Evolutionary conservation across 2,113 vertebrate genomes (phyloP), one percentile per base, ranked within the genome.

Genomic region (Hypocryptadius cinnamomeus): DNA sequence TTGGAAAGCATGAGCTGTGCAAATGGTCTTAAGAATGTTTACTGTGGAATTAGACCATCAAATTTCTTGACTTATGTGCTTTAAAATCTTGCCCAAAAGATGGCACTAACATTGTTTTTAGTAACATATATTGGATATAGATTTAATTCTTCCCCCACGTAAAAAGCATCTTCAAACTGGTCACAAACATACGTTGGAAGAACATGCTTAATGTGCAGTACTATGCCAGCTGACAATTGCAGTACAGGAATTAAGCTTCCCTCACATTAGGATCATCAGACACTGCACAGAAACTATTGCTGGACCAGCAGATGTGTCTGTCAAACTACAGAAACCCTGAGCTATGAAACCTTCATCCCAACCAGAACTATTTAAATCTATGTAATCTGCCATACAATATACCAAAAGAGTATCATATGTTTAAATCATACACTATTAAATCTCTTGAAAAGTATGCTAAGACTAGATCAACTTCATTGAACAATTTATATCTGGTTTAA

Each of bases 31-130:
- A 7, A 47, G 72, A 85, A 85, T 27, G 69, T 72, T 53, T 85
- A 51, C 72, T 57, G 90, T 53, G 77, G 82, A 84, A 91, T 89
- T 64, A 93, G 82, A 94, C 79, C 91, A 86, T 86, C 77, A 77
- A 51, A 79, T 92, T 94, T 78, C 87, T 93, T 93, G 88, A 96
- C 92, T 92, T 96, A 91, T 40, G 88, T 96, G 93, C 87, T 95
- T 96, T 94, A 96, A 96, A 96, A 94, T 94, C 93, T 96, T 95
- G 95, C 95, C 94, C 91, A 96, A 96, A 96, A 95, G 96, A 96
- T 96, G 95, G 96, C 94, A 96, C 95, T 96, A 95, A 95, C 94
- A 96, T 95, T 95, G 95, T 92, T 96, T 96, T 96, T 79, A 95
- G 95, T 90, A 91, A 91, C 82, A 71, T 95, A 93, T 90, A 91